These are phyloP conservation scores for Neria commutata DNA, from an alignment of 2,888 invertebrate genomes.

Conservation along the genomic window DNA sequence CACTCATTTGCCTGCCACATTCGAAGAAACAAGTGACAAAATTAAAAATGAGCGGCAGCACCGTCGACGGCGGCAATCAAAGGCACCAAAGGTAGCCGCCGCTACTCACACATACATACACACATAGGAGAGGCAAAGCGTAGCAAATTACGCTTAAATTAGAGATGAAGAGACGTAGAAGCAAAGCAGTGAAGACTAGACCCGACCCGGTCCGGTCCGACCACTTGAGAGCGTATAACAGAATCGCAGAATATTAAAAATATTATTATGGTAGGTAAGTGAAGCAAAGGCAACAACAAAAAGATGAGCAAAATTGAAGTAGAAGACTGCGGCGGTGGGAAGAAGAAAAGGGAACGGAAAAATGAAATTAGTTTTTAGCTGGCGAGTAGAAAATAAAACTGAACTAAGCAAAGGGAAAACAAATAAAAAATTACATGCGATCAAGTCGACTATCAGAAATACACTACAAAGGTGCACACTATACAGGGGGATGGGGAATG, in stretches of 20 bases:
- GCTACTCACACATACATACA: constrained; percentile 2
- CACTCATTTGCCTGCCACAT: constrained; percentile 26
- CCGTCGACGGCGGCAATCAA: constrained; percentile 8
- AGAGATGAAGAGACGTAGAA: not conserved
- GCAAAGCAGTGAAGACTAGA: not conserved
- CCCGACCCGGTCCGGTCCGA: not conserved
- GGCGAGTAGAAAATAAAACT: not conserved
- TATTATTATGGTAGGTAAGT: constrained; percentile 28
- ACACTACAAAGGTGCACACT: not conserved
- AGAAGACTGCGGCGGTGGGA: not conserved
- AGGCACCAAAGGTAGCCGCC: constrained; percentile 31
- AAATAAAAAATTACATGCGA: not conserved
- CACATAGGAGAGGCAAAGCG: not conserved
- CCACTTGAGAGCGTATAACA: not conserved
- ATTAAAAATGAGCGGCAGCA: constrained; percentile 1
- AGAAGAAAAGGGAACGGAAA: constrained; percentile 1
- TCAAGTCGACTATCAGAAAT: too few species aligned
- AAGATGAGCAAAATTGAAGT: constrained; percentile 5
- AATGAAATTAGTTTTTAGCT: constrained; percentile 15
- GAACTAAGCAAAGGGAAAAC: not conserved
- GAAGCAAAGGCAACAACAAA: constrained; percentile 2
- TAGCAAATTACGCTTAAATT: not conserved
- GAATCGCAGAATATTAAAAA: constrained; percentile 5
- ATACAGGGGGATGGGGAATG: too few species aligned
- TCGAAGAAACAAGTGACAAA: not conserved